Evolutionary conservation across 2,113 vertebrate species (phyloP), one percentile per base, ranked within the genome.

Genomic region (Neotoma lepida): DNA sequence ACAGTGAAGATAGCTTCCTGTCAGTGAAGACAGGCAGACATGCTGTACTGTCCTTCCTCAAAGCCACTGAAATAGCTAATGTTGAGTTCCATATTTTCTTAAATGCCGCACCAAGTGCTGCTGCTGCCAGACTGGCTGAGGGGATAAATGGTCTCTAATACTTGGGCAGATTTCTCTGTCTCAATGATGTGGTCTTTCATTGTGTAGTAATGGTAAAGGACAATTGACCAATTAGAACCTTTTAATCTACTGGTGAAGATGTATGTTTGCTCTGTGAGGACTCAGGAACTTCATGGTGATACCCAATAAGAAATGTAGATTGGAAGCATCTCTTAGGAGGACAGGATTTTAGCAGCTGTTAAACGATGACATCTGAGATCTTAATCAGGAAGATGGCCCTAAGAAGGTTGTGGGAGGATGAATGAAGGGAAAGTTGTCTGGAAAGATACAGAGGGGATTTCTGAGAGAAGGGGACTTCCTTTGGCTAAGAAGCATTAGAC

Each of bases 301-400:
- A 14, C 44, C 9, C 41, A 9, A 18, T 41, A 12, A 77, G 61
- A 56, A 64, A 91, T 44, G 49, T 6, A 73, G 92, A 71, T 66
- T 39, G 61, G 63, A 71, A 63, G 28, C 39, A 66, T 91, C 92
- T 93, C 66, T 90, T 41, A 89, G 49, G 39, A 93, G 66, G 41
- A 91, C 41, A n/a, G n/a, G 30, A 78, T 90, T 92, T 95, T n/a
- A 74, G 54, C 46, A 86, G 15, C 85, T 96, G 58, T 70, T 85
- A 39, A 87, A 71, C n/a, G 51, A 63, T 71, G 6, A 84, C 20
- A 0, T 74, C 64, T 81, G 84, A 87, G 88, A 39, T 89, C 74
- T 80, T 93, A 41, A 54, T 92, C 88, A 95, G 90, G 80, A 88
- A 49, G 58, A 61, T 64, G 81, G 82, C 46, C n/a, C 35, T 10